Conservation (phyloP, 1,140 invertebrate genomes). For the Neodiprion virginianus region DNA sequence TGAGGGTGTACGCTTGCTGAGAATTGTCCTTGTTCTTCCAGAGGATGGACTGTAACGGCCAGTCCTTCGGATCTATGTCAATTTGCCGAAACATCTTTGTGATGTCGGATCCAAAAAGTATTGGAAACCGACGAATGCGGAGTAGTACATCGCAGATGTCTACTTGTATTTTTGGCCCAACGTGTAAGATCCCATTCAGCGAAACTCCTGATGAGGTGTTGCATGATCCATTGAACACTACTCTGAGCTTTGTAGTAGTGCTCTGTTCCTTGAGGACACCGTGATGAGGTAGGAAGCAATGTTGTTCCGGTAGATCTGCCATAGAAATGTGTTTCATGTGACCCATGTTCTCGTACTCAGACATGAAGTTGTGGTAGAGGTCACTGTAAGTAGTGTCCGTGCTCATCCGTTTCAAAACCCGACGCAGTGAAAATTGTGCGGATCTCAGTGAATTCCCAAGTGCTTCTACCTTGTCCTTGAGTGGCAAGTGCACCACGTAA, state of each 20-base stretch:
- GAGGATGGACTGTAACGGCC: conserved; percentile 38
- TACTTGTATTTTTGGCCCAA: not conserved
- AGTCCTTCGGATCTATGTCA: conserved; percentile 28
- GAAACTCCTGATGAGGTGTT: conserved; percentile 26
- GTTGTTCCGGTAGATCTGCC: too few relatives aligned
- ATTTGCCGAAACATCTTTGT: conserved; percentile 29
- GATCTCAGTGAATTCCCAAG: conserved; percentile 31
- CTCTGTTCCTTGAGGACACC: too few relatives aligned
- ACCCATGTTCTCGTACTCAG: too few relatives aligned
- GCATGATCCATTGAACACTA: conserved; percentile 1
- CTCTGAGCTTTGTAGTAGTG: too few relatives aligned
- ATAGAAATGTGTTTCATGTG: too few relatives aligned
- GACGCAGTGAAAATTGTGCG: conserved; percentile 20
- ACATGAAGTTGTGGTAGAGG: too few relatives aligned
- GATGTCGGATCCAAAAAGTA: not conserved
- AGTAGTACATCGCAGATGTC: too few relatives aligned
- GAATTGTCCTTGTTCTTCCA: conserved; percentile 33
- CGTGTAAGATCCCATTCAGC: not conserved
- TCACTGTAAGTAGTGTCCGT: too few relatives aligned
- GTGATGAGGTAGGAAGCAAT: too few relatives aligned
- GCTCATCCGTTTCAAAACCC: conserved; percentile 12
- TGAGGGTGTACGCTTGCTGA: conserved; percentile 34
- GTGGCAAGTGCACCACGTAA: too few relatives aligned
- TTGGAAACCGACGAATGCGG: too few relatives aligned
- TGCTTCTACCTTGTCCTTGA: not conserved